Base-by-base conservation (phyloP, 2,113 vertebrate genomes). In the Megaptera novaeangliae region DNA sequence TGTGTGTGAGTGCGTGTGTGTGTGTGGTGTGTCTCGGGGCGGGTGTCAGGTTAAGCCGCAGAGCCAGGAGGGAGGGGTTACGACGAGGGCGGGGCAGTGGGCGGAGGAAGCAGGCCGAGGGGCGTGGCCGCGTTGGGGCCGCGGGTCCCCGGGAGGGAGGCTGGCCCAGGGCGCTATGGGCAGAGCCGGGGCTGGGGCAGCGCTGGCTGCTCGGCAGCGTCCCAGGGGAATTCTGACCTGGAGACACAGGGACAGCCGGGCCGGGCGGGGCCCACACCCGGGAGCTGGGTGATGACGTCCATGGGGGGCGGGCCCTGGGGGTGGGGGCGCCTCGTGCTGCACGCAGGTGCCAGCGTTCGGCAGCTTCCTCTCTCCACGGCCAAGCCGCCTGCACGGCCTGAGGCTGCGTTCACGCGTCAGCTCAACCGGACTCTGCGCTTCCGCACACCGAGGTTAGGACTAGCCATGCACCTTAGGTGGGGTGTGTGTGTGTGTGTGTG, bases 341-440 rank as follows among this genome's bases (percentile, higher is more conserved):
- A 7, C 0, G 13, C 52, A 44, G 86, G 49, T 11, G 18, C 36
- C 12, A 3, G n/a, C 1, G 0, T 49, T 55, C 0, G 0, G 39
- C 80, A 36, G 39, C 49, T 23, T 0, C 6, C 6, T 7, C 5
- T 29, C 66, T 4, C 1, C 14, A 2, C 0, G 31, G 3, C 39
- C 39, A 2, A 25, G 34, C 59, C 6, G 1, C 11, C 14, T 0
- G 12, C 46, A 14, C 0, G 1, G 49, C 18, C 10, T 14, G 74
- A 80, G 21, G 44, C 46, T 34, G 64, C 9, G 17, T 17, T 39
- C 20, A 0, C 31, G 39, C 78, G 29, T 36, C 8, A 8, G 34
- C 20, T 10, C 15, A 3, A 1, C 39, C 1, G 0, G 36, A 25
- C 25, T 21, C 11, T 2, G 41, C 2, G 68, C 1, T 13, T 12